Conservation (phyloP, 1,140 invertebrate genomes). For the Hypsibius dujardini region DNA sequence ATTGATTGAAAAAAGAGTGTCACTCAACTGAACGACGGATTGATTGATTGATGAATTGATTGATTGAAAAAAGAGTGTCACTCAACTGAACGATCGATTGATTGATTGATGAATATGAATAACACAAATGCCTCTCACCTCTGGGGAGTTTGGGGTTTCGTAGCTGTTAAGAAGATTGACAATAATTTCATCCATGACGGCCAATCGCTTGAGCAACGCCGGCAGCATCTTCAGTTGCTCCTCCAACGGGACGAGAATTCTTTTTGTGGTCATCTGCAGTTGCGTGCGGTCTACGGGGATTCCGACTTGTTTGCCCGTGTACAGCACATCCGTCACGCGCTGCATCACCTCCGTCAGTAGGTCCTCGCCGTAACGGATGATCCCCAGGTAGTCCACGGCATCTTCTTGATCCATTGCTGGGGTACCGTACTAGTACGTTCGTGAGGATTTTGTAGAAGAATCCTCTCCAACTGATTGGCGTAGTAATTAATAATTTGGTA, state of each 20-base stretch:
- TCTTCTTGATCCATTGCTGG: not conserved
- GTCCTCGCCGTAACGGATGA: not conserved
- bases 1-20: no score
- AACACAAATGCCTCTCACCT: not conserved
- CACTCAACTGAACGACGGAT: no score
- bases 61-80: no score
- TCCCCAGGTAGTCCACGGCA: not conserved
- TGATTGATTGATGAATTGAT: no score
- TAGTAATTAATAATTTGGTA: no score
- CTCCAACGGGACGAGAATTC: not conserved
- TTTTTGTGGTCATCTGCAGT: no score
- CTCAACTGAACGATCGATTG: not conserved
- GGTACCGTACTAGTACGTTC: no score
- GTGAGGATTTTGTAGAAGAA: no score
- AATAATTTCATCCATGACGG: not conserved
- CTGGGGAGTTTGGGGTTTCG: not conserved
- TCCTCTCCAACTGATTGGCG: no score
- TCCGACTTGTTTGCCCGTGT: not conserved
- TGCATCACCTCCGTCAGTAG: not conserved
- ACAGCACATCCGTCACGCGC: not conserved
- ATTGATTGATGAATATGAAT: not conserved
- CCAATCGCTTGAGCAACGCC: not conserved
- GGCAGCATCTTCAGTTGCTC: not conserved
- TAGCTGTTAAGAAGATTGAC: not conserved
- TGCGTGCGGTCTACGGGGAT: not conserved